Base-by-base conservation (phyloP, 2,113 vertebrate species). In the Hydrolagus affinis region DNA sequence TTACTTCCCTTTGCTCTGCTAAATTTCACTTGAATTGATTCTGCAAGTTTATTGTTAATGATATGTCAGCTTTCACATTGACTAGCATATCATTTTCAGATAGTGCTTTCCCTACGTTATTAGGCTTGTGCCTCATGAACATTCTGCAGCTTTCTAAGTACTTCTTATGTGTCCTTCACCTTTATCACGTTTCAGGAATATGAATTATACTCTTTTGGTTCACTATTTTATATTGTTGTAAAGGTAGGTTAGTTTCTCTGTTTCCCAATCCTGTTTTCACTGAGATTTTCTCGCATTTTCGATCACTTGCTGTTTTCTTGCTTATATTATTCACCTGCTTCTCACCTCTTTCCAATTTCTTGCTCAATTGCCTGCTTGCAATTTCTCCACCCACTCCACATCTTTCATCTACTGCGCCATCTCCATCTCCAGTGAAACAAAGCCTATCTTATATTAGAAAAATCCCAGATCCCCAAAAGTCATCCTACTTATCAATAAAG, bases 301-400 rank as follows among this genome's bases (percentile, higher is more conserved):
- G 32, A 32, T 83, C 60, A 1, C 17, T 75, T 68, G 25, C 64
- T 80, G 59, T 21, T 83, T 66, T 68, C 78, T 19, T 30, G 32
- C 25, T 32, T 44, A 44, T 6, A 44, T 44, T 44, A 44, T 44
- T 21, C 25, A 10, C 25, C 25, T 66, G 62, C 25, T 23, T 10
- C 15, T 17, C 15, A 32, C 66, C 62, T 83, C 12, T 66, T 68
- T 83, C 66, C 28, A 83, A 83, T 83, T 83, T 30, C 62, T 17
- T 83, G 77, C 77, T 30, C 77, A 83, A 83, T 83, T 83, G 77
- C 25, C 23, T 83, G 78, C 62, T 28, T 66, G 60, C 28, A 83
- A 32, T 68, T 60, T 83, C 78, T 44, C 78, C 78, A 83, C 10
- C 62, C 60, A 66, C 28, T 68, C 66, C 78, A 83, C 25, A 83